Conservation (phyloP, 2,113 vertebrate genomes). For the Nipponia nippon region DNA sequence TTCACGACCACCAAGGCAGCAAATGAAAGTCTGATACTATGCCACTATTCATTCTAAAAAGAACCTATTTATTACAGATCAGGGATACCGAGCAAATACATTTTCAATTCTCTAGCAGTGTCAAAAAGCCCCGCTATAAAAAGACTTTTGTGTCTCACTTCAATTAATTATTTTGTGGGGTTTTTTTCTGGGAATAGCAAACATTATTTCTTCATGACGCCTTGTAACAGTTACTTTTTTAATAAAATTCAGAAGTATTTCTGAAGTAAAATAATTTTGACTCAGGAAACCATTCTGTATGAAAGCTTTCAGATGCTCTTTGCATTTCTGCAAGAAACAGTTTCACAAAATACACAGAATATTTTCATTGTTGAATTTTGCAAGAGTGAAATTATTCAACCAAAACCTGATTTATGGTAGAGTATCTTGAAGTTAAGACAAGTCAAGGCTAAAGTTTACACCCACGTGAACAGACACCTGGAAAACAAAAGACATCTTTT, state of each 20-base stretch:
- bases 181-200: not conserved
- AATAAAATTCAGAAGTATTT: not conserved
- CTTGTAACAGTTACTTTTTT: not conserved
- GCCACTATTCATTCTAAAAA: not conserved
- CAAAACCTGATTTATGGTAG: not conserved
- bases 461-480: not conserved
- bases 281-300: not conserved
- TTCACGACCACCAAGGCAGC: not conserved
- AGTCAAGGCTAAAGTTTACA: not conserved
- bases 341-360: not conserved
- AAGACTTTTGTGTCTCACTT: not conserved
- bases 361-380: not conserved
- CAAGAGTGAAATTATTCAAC: not conserved
- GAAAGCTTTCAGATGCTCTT: not conserved
- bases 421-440: not conserved
- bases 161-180: not conserved
- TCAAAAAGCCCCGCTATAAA: not conserved
- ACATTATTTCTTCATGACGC: not conserved
- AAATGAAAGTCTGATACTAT: not conserved
- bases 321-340: not conserved
- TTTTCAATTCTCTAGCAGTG: not conserved
- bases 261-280: not conserved
- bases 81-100: not conserved
- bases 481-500: not conserved
- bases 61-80: not conserved